These are phyloP conservation scores for Nematopogon swammerdamellus DNA, from an alignment of 2,888 invertebrate species.

Conservation along the genomic window DNA sequence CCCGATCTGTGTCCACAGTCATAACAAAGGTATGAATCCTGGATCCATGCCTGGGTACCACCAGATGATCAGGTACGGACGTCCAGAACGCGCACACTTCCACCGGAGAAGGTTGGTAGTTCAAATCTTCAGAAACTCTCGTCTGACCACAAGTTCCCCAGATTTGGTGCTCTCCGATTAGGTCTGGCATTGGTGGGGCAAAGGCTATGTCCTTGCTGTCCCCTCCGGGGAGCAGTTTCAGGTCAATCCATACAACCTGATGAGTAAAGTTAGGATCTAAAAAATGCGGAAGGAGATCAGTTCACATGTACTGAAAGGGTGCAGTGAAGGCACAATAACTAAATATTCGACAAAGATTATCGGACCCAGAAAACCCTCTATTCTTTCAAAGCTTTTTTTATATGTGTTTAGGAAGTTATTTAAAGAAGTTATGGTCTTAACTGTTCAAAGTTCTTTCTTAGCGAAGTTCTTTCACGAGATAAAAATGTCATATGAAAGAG, in stretches of 20 bases:
- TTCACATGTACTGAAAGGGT: not conserved
- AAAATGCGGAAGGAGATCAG: conserved; percentile 12
- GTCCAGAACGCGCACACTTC: conserved; percentile 48
- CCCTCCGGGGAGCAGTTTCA: conserved; percentile 37
- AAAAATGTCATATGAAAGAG: too few relatives aligned
- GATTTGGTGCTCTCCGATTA: conserved; percentile 30
- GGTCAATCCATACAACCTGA: conserved; percentile 44
- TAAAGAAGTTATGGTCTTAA: too few relatives aligned
- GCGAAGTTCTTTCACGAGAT: too few relatives aligned
- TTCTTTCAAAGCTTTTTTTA: too few relatives aligned
- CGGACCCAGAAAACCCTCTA: too few relatives aligned
- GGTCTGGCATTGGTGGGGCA: conserved; percentile 30
- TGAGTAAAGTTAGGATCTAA: conserved; percentile 41
- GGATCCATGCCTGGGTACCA: conserved; percentile 42
- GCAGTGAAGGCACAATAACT: not conserved
- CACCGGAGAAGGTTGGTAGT: conserved; percentile 31
- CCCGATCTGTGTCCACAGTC: conserved; percentile 48
- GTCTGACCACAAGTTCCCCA: conserved; percentile 43
- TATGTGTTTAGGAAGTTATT: too few relatives aligned
- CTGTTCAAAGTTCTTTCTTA: too few relatives aligned
- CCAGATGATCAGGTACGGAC: conserved; percentile 41
- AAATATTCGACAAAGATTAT: too few relatives aligned
- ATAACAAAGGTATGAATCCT: conserved; percentile 49
- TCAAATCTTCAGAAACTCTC: conserved; percentile 31
- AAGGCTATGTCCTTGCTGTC: conserved; percentile 39